Base-by-base conservation (phyloP, 2,797 vertebrate species). In the Propithecus perrieri region DNA sequence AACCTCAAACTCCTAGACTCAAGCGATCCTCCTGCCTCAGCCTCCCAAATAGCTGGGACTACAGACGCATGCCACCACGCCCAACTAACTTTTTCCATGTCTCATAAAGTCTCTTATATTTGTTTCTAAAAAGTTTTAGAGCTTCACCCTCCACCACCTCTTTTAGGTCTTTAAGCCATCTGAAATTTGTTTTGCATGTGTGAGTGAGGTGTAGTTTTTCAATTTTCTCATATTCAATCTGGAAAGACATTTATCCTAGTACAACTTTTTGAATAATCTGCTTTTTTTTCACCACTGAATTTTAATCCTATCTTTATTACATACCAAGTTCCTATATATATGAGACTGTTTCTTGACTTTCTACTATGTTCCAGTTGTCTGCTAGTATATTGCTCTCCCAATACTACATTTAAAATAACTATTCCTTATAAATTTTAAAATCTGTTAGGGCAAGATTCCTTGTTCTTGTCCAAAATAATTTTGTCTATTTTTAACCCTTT, bases 351-450 rank as follows among this genome's bases (percentile, higher is more conserved):
- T 59, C 24, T 59, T 28, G 24, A 59, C 57, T 61, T 80, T 71
- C 55, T 80, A 78, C 53, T 79, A 46, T 88, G 30, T 74, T 94
- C 22, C 26, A 72, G 10, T 94, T 63, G 65, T 65, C 65, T 87
- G 84, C n/a, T 81, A 71, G 41, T 80, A 59, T 71, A 80, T 61
- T 72, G 26, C n/a, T 71, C 38, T n/a, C 41, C 18, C 53, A 57
- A 38, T 57, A 57, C 48, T 48, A 55, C 48, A 69, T 59, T 85
- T 69, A 71, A 85, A 65, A 76, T 30, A 85, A 86, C 33, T 79
- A 28, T 87, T 87, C 74, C 20, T 86, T 93, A 50, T 50, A 72
- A 87, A 43, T 87, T n/a, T 86, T 80, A 87, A 87, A 61, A 41
- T 80, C 33, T 80, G 43, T 4, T 80, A 80, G 53, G 43, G 63